These are phyloP conservation scores for Rotaria macrura DNA, from an alignment of 2,888 invertebrate species.

Conservation along the genomic window DNA sequence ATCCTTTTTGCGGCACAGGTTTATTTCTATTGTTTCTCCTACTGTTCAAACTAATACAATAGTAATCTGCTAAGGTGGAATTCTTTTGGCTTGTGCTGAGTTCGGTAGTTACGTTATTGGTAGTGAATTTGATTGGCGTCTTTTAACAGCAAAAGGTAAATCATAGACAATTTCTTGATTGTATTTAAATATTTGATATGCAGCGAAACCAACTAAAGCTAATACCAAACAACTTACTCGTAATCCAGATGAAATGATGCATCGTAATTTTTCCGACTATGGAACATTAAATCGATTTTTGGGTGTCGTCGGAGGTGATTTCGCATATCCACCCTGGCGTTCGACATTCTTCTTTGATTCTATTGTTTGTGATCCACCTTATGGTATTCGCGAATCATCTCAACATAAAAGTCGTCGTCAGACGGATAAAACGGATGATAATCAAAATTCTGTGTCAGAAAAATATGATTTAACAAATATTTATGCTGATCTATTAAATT, in stretches of 20 bases:
- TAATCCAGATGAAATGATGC: slow-evolving; percentile 68
- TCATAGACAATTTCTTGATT: too few relatives aligned
- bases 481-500: slow-evolving; percentile 70
- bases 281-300: slow-evolving; percentile 64
- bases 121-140: slow-evolving; percentile 54
- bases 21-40: not conserved
- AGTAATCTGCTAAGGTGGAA: slow-evolving; percentile 34
- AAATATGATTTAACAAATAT: slow-evolving; percentile 72
- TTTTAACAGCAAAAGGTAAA: slow-evolving; percentile 19
- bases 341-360: slow-evolving; percentile 65
- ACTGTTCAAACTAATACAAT: slow-evolving; percentile 32
- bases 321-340: slow-evolving; percentile 64
- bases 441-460: slow-evolving; percentile 47
- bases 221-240: slow-evolving; percentile 39
- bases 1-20: slow-evolving; percentile 80
- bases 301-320: slow-evolving; percentile 81
- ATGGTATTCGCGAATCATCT: slow-evolving; percentile 68
- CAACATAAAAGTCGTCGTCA: slow-evolving; percentile 13
- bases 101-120: slow-evolving; percentile 89
- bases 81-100: slow-evolving; percentile 55
- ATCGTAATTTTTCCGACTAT: slow-evolving; percentile 78
- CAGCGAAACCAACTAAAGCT: slow-evolving; percentile 32
- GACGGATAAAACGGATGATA: not conserved
- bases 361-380: slow-evolving; percentile 92
- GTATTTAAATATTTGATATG: too few relatives aligned